A percentile compares a stretch with the other conserved stretches of the same genome.
These are phyloP conservation scores for Hippopotamus amphibius DNA, from an alignment of 2,113 vertebrate genomes.

Conservation along the genomic window DNA sequence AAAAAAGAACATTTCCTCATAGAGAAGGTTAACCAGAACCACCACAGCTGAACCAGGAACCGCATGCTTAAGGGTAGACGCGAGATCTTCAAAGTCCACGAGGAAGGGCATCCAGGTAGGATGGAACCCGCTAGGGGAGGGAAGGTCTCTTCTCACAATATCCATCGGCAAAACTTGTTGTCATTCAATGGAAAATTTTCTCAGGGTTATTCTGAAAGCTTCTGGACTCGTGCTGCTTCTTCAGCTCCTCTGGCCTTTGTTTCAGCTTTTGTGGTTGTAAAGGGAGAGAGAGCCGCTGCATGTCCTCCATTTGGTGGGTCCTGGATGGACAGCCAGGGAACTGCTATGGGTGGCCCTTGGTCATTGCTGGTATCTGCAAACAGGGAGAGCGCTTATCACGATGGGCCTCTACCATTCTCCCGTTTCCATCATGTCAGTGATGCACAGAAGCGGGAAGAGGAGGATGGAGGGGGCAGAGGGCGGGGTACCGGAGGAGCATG, in stretches of 20 bases:
- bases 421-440: not conserved
- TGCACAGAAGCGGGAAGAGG: not conserved
- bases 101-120: not conserved
- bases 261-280: not conserved
- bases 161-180: not conserved
- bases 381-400: conserved; percentile 71
- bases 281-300: not conserved
- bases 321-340: not conserved
- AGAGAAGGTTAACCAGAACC: not conserved
- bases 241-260: not conserved
- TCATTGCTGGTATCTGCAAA: conserved; percentile 64
- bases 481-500: not conserved
- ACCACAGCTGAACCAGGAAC: not conserved
- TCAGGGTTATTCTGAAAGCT: not conserved
- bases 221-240: not conserved
- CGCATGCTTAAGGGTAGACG: not conserved
- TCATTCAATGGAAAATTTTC: not conserved
- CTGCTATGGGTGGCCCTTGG: conserved; percentile 25
- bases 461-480: not conserved
- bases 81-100: not conserved
- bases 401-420: conserved; percentile 35
- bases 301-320: not conserved
- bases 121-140: not conserved
- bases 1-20: not conserved
- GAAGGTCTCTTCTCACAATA: not conserved